A percentile compares a stretch with the other conserved stretches of the same genome.
These are phyloP conservation scores for Bilobella aurantiaca DNA, from an alignment of 1,140 invertebrate genomes.

Conservation along the genomic window DNA sequence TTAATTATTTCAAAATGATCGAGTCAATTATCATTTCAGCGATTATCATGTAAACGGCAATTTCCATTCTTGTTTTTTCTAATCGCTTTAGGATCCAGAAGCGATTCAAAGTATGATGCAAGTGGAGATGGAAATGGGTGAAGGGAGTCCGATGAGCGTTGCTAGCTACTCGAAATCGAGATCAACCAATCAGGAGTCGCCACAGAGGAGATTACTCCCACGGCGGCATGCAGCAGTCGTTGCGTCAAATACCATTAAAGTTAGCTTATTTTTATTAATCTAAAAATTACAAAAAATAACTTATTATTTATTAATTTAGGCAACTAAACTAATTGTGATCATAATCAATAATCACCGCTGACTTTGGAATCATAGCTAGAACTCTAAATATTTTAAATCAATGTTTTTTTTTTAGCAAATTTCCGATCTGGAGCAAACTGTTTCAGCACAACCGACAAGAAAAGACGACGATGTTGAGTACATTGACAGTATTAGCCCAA, in stretches of 20 bases:
- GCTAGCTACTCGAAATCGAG: too few species aligned
- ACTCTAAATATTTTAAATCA: too few species aligned
- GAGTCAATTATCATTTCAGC: background rate
- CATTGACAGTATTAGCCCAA: background rate
- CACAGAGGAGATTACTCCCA: too few species aligned
- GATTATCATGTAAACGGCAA: background rate
- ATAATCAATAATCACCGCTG: background rate
- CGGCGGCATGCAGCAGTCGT: too few species aligned
- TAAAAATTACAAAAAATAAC: too few species aligned
- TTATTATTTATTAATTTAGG: too few species aligned
- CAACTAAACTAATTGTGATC: too few species aligned
- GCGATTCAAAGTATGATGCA: slow-evolving; percentile 23
- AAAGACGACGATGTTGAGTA: slow-evolving; percentile 10
- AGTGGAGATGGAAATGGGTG: slow-evolving; percentile 21
- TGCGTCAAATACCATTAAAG: background rate
- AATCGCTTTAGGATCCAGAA: slow-evolving; percentile 12
- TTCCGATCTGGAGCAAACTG: slow-evolving; percentile 15
- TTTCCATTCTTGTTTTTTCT: too few species aligned
- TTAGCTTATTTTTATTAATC: background rate
- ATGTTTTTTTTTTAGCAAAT: slow-evolving; percentile 15
- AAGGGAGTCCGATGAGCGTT: too few species aligned
- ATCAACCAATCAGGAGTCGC: too few species aligned
- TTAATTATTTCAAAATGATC: background rate
- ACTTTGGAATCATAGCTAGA: slow-evolving; percentile 3
- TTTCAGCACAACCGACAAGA: background rate